Evolutionary conservation across 2,888 invertebrate genomes (phyloP), one percentile per base, ranked within the genome.

Genomic region (Hemicrepidius hirtus): DNA sequence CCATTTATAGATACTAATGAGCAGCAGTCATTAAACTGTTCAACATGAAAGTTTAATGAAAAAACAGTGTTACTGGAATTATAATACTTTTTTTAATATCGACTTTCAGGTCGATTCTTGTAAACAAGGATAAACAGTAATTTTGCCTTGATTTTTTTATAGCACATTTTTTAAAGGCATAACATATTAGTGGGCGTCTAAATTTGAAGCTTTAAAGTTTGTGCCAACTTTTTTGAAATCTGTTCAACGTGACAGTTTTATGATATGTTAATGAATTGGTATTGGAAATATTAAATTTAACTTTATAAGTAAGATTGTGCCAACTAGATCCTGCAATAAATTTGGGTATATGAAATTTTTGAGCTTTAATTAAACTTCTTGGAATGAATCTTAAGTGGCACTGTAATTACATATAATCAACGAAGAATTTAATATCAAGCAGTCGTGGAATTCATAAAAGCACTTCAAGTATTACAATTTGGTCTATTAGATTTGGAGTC

Each of bases 401-500:
- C 16, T 4, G 44, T 44, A 44, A 16, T 44, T 44, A 44, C 18
- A 13, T 9, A 21, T 21, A 49, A 21, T 21, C 49, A 21, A n/a
- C 5, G 6, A 20, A 20, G 49, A 49, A 49, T 49, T 49, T 49
- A 49, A 49, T 49, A 49, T 10, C 1, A 44, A 7, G 18, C 6
- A 16, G 16, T 9, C 18, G 7, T 13, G 16, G 44, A 7, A 44
- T 44, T 44, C 44, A 44, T 44, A 44, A 44, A 44, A 44, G 44
- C 1, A 7, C 44, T 32, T 32, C 32, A 32, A 32, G 32, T 32
- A 32, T 32, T 9, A 32, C 32, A 40, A n/a, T 40, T 21, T 5
- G 49, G 49, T 21, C 49, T 49, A 49, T 49, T 49, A 49, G 20
- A 21, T 21, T 21, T 20, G 20, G n/a, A 53, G 44, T 18, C 18